Base-by-base conservation (phyloP, 2,113 vertebrate species). In the Bombycilla garrulus region DNA sequence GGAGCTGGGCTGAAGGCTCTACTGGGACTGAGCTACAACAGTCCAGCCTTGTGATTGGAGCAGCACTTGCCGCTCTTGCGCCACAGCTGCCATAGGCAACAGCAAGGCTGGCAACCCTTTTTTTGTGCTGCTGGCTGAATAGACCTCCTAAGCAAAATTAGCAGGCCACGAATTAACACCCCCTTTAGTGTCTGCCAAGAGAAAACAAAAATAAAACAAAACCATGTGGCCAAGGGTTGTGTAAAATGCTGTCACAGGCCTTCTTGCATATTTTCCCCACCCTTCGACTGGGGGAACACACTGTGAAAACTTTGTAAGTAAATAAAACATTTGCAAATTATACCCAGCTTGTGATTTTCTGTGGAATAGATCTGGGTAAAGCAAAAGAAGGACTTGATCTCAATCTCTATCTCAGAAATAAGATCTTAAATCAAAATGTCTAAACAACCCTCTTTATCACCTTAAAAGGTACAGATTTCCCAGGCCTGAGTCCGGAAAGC, bases 151-250 rank as follows among this genome's bases (percentile, higher is more conserved):
- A 90, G 69, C 58, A 90, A 92, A 95, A 95, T 84, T 88, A 94
- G 60, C 76, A 86, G 86, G 82, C 86, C 80, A 54, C 1, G 67
- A 94, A 97, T 96, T 95, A 92, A 66, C 94, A 93, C 60, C 56
- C 80, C 67, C 61, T 81, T 93, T 62, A 90, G 42, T 78, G 94
- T 35, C 44, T 96, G 92, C 91, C 95, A 96, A 54, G 13, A 83
- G 83, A 96, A 96, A 82, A 83, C 85, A 93, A 93, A 94, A 88
- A 73, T 92, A 95, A 97, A 97, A 70, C 26, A 88, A 95, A 96
- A 88, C 76, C 95, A 94, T 84, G 95, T 94, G 92, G 86, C 79
- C 42, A 25, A 93, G 67, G 44, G 77, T 71, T 95, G 65, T 71
- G 76, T 29, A 60, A 96, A 96, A 92, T n/a, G 60, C 88, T 94